Evolutionary conservation across 2,888 invertebrate species (phyloP), one percentile per base, ranked within the genome.

Genomic region (Spatulosminthurus flaviceps): DNA sequence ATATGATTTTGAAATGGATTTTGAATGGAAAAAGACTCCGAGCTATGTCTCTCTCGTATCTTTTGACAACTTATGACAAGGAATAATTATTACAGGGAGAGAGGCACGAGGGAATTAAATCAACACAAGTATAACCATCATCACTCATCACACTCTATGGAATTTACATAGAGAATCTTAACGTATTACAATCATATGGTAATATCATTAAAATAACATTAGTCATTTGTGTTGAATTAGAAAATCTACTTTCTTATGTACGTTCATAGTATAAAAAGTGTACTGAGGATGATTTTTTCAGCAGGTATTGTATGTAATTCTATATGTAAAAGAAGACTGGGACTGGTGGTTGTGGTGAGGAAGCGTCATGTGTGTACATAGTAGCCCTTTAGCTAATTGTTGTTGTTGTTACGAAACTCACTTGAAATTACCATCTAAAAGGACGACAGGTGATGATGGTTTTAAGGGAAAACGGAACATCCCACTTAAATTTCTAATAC

Each of bases 131-230:
- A 76, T n/a, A n/a, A n/a, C n/a, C n/a, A n/a, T 76, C 76, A 76
- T 76, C 76, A 26, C 67, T 76, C 76, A 76, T 76, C 76, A 69
- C 67, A 76, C 67, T 34, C 19, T 26, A 24, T 21, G 16, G 2
- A 21, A 7, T 9, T 21, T 21, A 21, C 26, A n/a, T 69, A 13
- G 13, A 69, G 42, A 41, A 76, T 67, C 76, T 43, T 26, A 67
- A 76, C 76, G 66, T 69, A n/a, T n/a, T n/a, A n/a, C n/a, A n/a
- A n/a, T 51, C 34, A 34, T 7, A 67, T 69, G 76, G 29, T 76
- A 42, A 67, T 67, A 67, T 51, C 76, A 76, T 76, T 69, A 76
- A 76, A 76, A 67, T 67, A 67, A 67, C 67, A 76, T 76, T 28
- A 76, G 67, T 76, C 76, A 76, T 29, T 42, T 66, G 34, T 2